Base-by-base conservation (phyloP, 2,797 vertebrate genomes). In the Numenius phaeopus region DNA sequence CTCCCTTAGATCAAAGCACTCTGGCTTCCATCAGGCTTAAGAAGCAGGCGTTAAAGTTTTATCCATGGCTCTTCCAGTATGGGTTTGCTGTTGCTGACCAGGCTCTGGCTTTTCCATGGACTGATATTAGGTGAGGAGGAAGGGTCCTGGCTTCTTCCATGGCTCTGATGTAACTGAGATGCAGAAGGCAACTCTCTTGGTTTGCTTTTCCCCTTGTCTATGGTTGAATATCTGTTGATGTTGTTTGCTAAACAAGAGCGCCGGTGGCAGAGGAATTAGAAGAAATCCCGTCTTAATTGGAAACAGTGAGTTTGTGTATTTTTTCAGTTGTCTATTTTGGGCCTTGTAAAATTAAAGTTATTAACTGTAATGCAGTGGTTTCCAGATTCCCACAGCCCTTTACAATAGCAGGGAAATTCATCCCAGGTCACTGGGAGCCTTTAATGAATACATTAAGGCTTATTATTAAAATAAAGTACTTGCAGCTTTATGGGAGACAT, bases 271-370 rank as follows among this genome's bases (percentile, higher is more conserved):
- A 96, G 84, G 96, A 96, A 98, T 97, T 97, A 94, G 83, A 95
- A 97, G 94, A 97, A 97, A 97, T 96, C 95, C 90, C 84, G 95
- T 96, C 95, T 97, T 98, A 97, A 98, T 97, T 97, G 93, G 91
- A 98, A 98, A 97, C 97, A 97, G 96, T 91, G 87, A 97, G 91
- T 96, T 95, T 97, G 95, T 97, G 92, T 97, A 83, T 97, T 97
- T 97, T 97, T 96, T 96, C 94, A 95, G 95, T 97, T 97, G 96
- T 98, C 96, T 97, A 97, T 97, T 98, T 98, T 97, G 75, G 95
- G 95, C 92, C 96, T 96, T 97, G 96, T 98, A 97, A 97, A 97
- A 98, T 98, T 97, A 96, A 97, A 97, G 97, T 97, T 97, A 97
- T 96, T 97, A 97, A 97, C 96, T 96, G 94, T 95, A 97, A 95